Evolutionary conservation across 2,797 vertebrate species (phyloP).

Genomic region (Orestias chungarensis): DNA sequence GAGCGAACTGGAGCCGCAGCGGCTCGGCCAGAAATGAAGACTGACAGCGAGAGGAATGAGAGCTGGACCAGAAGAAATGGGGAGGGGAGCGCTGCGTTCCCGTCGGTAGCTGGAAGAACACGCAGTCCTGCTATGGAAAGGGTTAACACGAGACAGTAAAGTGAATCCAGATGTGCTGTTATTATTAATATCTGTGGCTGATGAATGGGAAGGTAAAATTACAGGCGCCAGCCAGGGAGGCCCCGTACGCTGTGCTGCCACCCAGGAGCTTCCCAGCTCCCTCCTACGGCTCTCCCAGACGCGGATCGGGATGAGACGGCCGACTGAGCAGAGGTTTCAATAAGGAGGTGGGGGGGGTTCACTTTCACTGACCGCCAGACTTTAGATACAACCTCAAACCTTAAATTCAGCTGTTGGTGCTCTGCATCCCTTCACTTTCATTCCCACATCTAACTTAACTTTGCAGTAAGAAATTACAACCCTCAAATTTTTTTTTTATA

Average conservation of each 20-base stretch:
- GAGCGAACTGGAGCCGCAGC: slow-evolving; percentile 27
- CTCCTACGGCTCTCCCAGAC: slow-evolving; percentile 50
- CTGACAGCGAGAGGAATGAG: slow-evolving; percentile 56
- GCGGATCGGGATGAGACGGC: slow-evolving; percentile 7
- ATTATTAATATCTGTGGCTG: slow-evolving; percentile 95
- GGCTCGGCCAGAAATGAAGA: slow-evolving; percentile 50
- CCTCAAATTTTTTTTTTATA: not conserved
- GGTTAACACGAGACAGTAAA: slow-evolving; percentile 89
- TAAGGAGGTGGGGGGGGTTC: slow-evolving; percentile 5
- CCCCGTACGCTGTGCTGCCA: slow-evolving; percentile 76
- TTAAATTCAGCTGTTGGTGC: slow-evolving; percentile 18
- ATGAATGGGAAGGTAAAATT: slow-evolving; percentile 95
- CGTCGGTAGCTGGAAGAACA: slow-evolving; percentile 25
- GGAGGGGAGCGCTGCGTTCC: not conserved
- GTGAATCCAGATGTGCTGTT: slow-evolving; percentile 97
- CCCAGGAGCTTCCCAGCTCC: slow-evolving; percentile 74
- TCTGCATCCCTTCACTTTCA: slow-evolving; percentile 13
- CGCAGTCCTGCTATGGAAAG: slow-evolving; percentile 47
- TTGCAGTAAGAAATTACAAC: not conserved
- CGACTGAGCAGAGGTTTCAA: slow-evolving; percentile 10
- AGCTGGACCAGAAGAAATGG: slow-evolving; percentile 15
- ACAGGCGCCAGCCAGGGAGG: slow-evolving; percentile 85
- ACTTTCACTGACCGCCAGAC: slow-evolving; percentile 9
- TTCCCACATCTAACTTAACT: not conserved
- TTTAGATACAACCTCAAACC: slow-evolving; percentile 24